A percentile compares a stretch with the other conserved stretches of the same genome.
These are phyloP conservation scores for Miniopterus natalensis DNA, from an alignment of 2,113 vertebrate species.

Conservation along the genomic window DNA sequence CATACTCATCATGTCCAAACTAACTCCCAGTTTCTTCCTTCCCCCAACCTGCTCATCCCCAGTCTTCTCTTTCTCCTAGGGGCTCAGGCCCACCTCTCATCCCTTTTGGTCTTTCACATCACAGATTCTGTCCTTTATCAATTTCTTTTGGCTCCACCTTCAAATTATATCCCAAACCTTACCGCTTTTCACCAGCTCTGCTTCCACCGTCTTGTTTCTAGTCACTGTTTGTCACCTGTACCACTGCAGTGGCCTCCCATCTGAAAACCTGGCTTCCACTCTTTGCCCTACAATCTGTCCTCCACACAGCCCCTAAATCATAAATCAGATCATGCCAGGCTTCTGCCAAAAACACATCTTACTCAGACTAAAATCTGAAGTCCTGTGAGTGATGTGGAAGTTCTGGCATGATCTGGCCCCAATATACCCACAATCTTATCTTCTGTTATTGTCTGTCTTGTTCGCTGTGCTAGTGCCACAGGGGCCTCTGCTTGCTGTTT, in stretches of 20 bases:
- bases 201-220: neutral
- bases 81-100: neutral
- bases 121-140: neutral
- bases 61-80: neutral
- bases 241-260: neutral
- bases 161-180: neutral
- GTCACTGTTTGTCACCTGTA: neutral
- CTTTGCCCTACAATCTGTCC: neutral
- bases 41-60: neutral
- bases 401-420: neutral
- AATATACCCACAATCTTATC: neutral
- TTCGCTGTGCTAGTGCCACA: neutral
- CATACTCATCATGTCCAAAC: neutral
- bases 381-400: neutral
- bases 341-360: neutral
- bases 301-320: neutral
- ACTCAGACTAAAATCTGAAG: neutral
- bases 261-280: neutral
- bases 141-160: neutral
- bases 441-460: neutral
- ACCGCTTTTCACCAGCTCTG: neutral
- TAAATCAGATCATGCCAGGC: neutral
- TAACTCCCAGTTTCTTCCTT: neutral
- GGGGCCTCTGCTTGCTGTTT: neutral
- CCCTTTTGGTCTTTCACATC: neutral